These are phyloP conservation scores for Labia minor DNA, from an alignment of 2,888 invertebrate species.

Conservation along the genomic window DNA sequence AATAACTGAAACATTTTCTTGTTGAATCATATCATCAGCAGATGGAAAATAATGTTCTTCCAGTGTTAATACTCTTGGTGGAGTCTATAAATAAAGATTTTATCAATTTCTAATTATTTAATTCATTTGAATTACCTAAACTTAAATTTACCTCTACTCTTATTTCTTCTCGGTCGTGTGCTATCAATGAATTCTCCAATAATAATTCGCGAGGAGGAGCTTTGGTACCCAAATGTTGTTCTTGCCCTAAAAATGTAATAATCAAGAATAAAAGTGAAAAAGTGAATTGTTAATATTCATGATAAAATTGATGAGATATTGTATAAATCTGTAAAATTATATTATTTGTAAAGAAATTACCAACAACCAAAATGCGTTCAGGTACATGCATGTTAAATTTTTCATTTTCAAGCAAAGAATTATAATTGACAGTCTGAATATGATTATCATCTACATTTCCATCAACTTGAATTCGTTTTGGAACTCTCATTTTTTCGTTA, in stretches of 20 bases:
- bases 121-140: constrained; percentile 13
- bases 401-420: constrained; percentile 52
- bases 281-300: too few species aligned
- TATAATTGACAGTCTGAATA: constrained; percentile 47
- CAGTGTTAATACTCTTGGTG: constrained; percentile 76
- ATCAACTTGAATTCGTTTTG: constrained; percentile 64
- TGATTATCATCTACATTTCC: constrained; percentile 57
- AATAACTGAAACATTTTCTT: constrained; percentile 31
- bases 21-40: constrained; percentile 34
- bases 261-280: constrained; percentile 20
- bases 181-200: constrained; percentile 68
- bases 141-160: constrained; percentile 47
- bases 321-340: too few species aligned
- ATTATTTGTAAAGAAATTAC: too few species aligned
- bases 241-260: constrained; percentile 42
- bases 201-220: constrained; percentile 80
- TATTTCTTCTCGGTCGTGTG: constrained; percentile 58
- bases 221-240: constrained; percentile 51
- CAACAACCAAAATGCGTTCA: constrained; percentile 81
- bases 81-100: constrained; percentile 49
- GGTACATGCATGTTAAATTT: constrained; percentile 88
- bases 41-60: constrained; percentile 75
- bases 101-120: constrained; percentile 22
- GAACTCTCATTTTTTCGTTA: constrained; percentile 70
- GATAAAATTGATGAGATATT: too few species aligned